These are phyloP conservation scores for Scaptomyza flava DNA, from an alignment of 2,888 invertebrate species.

Conservation along the genomic window DNA sequence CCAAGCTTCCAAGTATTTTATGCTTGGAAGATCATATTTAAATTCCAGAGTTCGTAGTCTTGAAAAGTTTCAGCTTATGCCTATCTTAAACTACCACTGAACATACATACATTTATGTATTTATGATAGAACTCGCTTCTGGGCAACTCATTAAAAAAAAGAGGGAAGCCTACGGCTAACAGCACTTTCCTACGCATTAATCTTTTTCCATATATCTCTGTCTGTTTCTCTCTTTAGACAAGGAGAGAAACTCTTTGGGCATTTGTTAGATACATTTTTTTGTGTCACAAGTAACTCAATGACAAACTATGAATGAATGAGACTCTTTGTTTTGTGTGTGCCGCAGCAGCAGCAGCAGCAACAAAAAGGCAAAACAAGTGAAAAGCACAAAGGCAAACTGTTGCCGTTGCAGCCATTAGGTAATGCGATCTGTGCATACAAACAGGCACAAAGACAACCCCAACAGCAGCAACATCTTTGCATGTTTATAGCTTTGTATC, in stretches of 20 bases:
- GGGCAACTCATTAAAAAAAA: slow-evolving; percentile 5
- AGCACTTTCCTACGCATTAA: slow-evolving; percentile 16
- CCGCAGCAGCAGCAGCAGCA: slow-evolving; percentile 23
- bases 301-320: slow-evolving; percentile 49
- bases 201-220: background rate
- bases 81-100: background rate
- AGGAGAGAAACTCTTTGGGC: slow-evolving; percentile 15
- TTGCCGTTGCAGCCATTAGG: slow-evolving; percentile 71
- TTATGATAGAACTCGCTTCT: slow-evolving; percentile 2
- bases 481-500: slow-evolving; percentile 13
- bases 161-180: background rate
- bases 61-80: background rate
- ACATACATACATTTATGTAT: background rate
- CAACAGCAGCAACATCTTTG: slow-evolving; percentile 35
- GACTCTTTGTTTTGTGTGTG: slow-evolving; percentile 39
- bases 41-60: background rate
- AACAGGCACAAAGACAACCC: slow-evolving; percentile 8
- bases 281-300: slow-evolving; percentile 46
- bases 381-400: slow-evolving; percentile 53
- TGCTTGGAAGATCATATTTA: background rate
- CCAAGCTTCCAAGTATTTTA: background rate
- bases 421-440: slow-evolving; percentile 68
- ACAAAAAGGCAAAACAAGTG: slow-evolving; percentile 53
- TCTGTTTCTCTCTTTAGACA: background rate
- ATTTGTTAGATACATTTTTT: slow-evolving; percentile 42